A percentile compares a stretch with the other conserved stretches of the same genome.
phyloP scores from a whole-genome alignment of 1,140 invertebrate genomes.

The Teleogryllus occipitalis region DNA sequence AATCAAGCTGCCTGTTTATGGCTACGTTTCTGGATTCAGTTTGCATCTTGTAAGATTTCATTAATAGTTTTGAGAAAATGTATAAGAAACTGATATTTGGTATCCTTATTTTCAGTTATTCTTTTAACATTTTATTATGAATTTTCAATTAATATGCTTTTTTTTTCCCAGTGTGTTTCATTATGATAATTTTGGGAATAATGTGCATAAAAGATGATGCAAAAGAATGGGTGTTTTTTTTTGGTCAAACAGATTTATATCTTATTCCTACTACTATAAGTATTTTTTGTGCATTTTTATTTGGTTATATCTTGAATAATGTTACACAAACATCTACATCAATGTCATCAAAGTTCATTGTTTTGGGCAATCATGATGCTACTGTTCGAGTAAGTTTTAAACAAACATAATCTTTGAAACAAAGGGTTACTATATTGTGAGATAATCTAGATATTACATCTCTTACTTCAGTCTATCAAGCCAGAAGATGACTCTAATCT shows the following conservation, averaged over 20 bases:
- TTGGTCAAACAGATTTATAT: background rate
- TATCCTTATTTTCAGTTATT: background rate
- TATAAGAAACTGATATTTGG: too few relatives aligned
- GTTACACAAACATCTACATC: background rate
- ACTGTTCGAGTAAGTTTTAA: background rate
- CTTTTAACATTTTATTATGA: background rate
- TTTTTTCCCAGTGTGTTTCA: slow-evolving; percentile 1
- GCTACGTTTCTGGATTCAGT: background rate
- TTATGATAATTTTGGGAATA: background rate
- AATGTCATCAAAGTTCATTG: background rate
- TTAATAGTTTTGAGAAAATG: too few relatives aligned
- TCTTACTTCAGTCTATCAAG: background rate
- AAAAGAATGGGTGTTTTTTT: background rate
- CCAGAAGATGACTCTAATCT: background rate
- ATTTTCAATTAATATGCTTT: background rate
- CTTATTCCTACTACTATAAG: background rate
- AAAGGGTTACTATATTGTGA: background rate
- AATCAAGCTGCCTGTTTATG: background rate
- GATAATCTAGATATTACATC: background rate
- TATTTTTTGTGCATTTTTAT: background rate
- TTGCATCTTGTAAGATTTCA: background rate
- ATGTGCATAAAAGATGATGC: background rate
- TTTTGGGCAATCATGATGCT: background rate
- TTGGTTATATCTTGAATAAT: background rate
- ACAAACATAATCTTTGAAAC: background rate